Base-by-base conservation (phyloP, 2,113 vertebrate species). In the Delphinapterus leucas region DNA sequence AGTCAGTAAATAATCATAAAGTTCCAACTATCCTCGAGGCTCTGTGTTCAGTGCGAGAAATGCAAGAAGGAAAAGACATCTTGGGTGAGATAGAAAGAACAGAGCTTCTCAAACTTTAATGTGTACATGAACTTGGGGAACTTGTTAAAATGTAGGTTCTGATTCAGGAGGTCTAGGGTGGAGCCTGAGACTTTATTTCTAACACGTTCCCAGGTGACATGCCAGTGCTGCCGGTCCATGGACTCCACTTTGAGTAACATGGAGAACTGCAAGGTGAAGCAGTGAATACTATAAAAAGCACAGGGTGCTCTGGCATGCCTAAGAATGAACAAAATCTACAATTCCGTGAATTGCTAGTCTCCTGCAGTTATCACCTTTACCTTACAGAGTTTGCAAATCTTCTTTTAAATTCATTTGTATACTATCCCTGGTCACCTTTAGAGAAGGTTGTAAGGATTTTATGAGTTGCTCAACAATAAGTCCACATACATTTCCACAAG, bases 1-100 rank as follows among this genome's bases (percentile, higher is more conserved):
- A 90, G 38, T 70, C 71, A 96, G 76, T 77, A 90, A 95, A 77
- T 90, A 95, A 81, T 76, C 53, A 93, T 87, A 53, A 74, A 79
- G n/a, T 90, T 93, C 20, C 41, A 47, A 77, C 26, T 76, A 92
- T 36, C 67, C 28, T 63, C 44, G 25, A 80, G 47, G 44, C 8
- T 89, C 73, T 90, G 73, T 71, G 73, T 79, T 93, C 61, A 92
- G 55, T 80, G 49, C n/a, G 82, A 25, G 36, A 83, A 93, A 92
- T 58, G 7, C 73, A 95, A 77, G 67, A 92, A 73, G 68, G 38
- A 90, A 91, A 93, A 91, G 79, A 84, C 38, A 94, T 90, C 47
- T 74, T 74, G 23, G 81, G 33, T 12, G 44, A 94, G 17, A 76
- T 0, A 79, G 41, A 84, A 94, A 77, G 31, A 83, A 1, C 10